These are phyloP conservation scores for Rotaria magnacalcarata DNA, from an alignment of 2,888 invertebrate genomes.

Conservation along the genomic window DNA sequence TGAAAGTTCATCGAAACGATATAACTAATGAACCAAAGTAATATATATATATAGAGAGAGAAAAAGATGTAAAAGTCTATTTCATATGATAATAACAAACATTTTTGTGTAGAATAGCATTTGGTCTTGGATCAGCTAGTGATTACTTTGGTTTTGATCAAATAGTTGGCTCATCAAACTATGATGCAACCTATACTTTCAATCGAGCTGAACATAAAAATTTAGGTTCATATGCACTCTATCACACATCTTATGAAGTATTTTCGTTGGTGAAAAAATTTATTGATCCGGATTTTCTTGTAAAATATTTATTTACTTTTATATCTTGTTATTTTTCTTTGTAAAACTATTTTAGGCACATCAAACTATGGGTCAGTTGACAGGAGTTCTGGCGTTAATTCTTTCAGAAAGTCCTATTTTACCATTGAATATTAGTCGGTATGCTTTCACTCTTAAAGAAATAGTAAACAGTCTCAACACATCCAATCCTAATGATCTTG, in stretches of 20 bases:
- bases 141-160: slow-evolving; percentile 46
- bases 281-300: slow-evolving; percentile 55
- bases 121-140: slow-evolving; percentile 47
- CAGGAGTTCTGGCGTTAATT: not conserved
- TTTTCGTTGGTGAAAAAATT: slow-evolving; percentile 55
- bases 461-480: not conserved
- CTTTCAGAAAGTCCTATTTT: not conserved
- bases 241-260: slow-evolving; percentile 60
- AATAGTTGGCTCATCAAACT: slow-evolving; percentile 42
- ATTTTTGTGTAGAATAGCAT: not conserved
- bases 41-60: too few relatives aligned
- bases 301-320: slow-evolving; percentile 45
- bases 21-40: slow-evolving; percentile 24
- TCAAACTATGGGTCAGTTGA: not conserved
- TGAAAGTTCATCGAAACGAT: slow-evolving; percentile 37
- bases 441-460: not conserved
- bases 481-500: not conserved
- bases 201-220: not conserved
- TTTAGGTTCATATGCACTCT: slow-evolving; percentile 54
- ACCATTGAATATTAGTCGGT: not conserved
- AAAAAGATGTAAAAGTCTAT: too few relatives aligned
- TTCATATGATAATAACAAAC: not conserved
- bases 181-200: slow-evolving; percentile 34
- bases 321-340: not conserved
- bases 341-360: not conserved